Conservation (phyloP, 2,113 vertebrate species). For the Aepyceros melampus region DNA sequence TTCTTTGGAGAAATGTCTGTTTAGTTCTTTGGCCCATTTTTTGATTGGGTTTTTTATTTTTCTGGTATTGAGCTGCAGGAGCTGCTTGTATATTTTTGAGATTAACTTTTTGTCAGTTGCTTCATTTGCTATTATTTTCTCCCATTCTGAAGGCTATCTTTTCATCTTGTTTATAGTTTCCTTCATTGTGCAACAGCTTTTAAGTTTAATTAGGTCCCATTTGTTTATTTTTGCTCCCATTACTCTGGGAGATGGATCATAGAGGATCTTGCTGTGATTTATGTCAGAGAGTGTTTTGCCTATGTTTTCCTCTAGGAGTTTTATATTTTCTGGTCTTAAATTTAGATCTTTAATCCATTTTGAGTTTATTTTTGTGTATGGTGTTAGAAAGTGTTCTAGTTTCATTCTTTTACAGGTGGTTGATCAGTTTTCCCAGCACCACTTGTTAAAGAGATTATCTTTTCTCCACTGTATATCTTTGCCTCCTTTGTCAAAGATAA, state of each 20-base stretch:
- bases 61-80: background rate
- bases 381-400: too few species aligned
- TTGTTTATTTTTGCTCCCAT: background rate
- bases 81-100: background rate
- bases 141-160: background rate
- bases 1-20: background rate
- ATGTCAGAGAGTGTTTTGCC: background rate
- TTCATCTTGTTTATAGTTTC: background rate
- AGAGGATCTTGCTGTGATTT: background rate
- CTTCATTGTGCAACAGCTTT: background rate
- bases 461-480: too few species aligned
- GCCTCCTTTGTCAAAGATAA: too few species aligned
- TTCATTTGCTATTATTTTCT: background rate
- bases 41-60: background rate
- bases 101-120: background rate
- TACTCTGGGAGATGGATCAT: background rate
- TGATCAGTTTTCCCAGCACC: too few species aligned
- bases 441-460: too few species aligned
- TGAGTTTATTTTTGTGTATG: too few species aligned
- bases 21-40: background rate
- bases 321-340: too few species aligned
- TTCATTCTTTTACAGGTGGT: too few species aligned
- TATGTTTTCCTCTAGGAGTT: background rate
- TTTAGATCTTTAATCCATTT: too few species aligned
- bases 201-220: background rate